These are phyloP conservation scores for Didymodactylos carnosus DNA, from an alignment of 2,888 invertebrate species.

Conservation along the genomic window DNA sequence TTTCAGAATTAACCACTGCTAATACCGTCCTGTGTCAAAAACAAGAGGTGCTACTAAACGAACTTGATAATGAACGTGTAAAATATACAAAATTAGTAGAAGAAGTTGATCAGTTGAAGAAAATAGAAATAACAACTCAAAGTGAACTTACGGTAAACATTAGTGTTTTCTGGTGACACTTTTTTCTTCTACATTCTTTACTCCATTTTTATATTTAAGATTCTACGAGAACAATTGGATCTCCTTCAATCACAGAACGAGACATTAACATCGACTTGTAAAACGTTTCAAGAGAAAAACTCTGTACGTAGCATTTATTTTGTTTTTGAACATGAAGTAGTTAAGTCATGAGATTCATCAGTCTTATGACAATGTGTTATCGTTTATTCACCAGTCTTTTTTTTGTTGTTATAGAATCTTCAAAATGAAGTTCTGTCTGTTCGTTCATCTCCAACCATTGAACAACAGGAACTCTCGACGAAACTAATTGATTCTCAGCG, in stretches of 20 bases:
- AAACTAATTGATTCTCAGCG: background rate
- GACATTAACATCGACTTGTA: background rate
- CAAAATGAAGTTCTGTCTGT: background rate
- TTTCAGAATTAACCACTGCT: no score
- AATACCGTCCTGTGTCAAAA: no score
- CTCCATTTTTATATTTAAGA: background rate
- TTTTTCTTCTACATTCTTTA: background rate
- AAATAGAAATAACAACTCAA: background rate
- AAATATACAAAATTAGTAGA: background rate
- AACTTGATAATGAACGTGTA: background rate
- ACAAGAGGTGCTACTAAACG: background rate
- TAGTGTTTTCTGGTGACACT: background rate
- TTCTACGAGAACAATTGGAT: background rate
- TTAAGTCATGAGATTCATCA: no score
- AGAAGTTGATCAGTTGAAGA: background rate
- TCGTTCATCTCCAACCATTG: background rate
- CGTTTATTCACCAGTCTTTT: no score
- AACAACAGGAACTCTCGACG: background rate
- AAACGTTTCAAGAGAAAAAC: background rate
- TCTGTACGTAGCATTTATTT: background rate
- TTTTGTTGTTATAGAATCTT: background rate
- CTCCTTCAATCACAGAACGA: background rate
- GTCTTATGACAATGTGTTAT: no score
- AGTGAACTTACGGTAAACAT: background rate
- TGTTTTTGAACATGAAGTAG: no score